Evolutionary conservation across 2,113 vertebrate genomes (phyloP).

Genomic region (Megaleporinus macrocephalus): DNA sequence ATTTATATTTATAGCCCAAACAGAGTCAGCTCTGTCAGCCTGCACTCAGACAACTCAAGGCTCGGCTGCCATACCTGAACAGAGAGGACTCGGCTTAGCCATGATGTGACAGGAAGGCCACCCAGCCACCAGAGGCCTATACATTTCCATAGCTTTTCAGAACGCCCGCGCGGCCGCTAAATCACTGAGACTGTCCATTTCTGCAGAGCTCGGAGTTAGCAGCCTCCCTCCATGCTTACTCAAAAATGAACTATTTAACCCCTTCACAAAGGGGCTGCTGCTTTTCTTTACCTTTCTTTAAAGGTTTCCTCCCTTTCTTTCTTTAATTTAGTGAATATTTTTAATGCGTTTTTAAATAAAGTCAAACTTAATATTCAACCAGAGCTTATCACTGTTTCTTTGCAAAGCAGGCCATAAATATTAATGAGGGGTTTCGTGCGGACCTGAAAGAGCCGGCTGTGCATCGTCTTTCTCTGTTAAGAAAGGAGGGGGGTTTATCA

Average conservation of each 20-base stretch:
- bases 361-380: slow-evolving; percentile 81
- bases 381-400: slow-evolving; percentile 82
- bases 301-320: slow-evolving; percentile 49
- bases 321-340: slow-evolving; percentile 79
- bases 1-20: slow-evolving; percentile 65
- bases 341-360: slow-evolving; percentile 78
- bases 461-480: slow-evolving; percentile 60
- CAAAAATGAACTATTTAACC: slow-evolving; percentile 61
- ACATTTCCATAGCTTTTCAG: slow-evolving; percentile 57
- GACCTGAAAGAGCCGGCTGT: slow-evolving; percentile 64
- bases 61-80: slow-evolving; percentile 46
- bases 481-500: slow-evolving; percentile 66
- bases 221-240: slow-evolving; percentile 38
- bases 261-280: slow-evolving; percentile 53
- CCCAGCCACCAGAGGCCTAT: slow-evolving; percentile 28
- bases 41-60: slow-evolving; percentile 63
- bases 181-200: slow-evolving; percentile 46
- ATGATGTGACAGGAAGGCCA: slow-evolving; percentile 52
- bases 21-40: slow-evolving; percentile 51
- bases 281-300: slow-evolving; percentile 65
- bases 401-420: slow-evolving; percentile 81
- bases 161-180: slow-evolving; percentile 28
- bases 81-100: slow-evolving; percentile 43
- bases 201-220: slow-evolving; percentile 41
- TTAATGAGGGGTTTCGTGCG: slow-evolving; percentile 71